These are phyloP conservation scores for Thamnophis sirtalis DNA, from an alignment of 2,113 vertebrate genomes.

Conservation along the genomic window DNA sequence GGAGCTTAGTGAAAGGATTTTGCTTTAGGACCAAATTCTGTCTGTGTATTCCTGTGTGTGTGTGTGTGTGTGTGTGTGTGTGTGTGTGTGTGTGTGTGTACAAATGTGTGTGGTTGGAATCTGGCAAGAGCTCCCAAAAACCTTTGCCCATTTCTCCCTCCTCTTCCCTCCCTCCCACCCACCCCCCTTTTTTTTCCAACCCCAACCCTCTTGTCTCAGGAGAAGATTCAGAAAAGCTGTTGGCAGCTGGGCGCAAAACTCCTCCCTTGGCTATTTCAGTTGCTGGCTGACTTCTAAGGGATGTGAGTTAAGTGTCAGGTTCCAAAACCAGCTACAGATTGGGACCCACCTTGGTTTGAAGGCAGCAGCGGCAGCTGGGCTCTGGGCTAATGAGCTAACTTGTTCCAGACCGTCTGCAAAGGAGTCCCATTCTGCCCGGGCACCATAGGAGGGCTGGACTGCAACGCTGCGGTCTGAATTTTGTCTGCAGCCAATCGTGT, in stretches of 20 bases:
- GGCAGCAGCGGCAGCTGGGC: conserved; percentile 25
- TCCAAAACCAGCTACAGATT: conserved; percentile 16
- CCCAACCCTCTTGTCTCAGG: conserved; percentile 16
- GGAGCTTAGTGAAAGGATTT: not conserved
- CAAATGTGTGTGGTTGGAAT: not conserved
- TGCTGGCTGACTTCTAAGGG: conserved; percentile 28
- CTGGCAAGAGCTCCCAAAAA: not conserved
- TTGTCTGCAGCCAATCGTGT: not conserved
- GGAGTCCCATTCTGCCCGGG: not conserved
- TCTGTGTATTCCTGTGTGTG: not conserved
- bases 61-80: too few species aligned
- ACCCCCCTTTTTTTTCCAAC: not conserved
- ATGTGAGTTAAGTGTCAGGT: conserved; percentile 13
- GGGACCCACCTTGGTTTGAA: conserved; percentile 24
- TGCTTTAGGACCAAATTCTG: not conserved
- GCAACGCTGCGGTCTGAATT: not conserved
- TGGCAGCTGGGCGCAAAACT: conserved; percentile 19
- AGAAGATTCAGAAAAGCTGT: conserved; percentile 19
- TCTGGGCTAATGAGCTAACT: conserved; percentile 27
- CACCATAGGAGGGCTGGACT: not conserved
- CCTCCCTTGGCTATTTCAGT: conserved; percentile 28
- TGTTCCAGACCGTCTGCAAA: conserved; percentile 25
- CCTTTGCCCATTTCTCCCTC: not conserved
- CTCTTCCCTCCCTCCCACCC: not conserved
- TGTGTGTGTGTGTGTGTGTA: too few species aligned